A percentile compares a stretch with the other conserved stretches of the same genome.
These are phyloP conservation scores for Maniola jurtina DNA, from an alignment of 1,140 invertebrate species.

Conservation along the genomic window DNA sequence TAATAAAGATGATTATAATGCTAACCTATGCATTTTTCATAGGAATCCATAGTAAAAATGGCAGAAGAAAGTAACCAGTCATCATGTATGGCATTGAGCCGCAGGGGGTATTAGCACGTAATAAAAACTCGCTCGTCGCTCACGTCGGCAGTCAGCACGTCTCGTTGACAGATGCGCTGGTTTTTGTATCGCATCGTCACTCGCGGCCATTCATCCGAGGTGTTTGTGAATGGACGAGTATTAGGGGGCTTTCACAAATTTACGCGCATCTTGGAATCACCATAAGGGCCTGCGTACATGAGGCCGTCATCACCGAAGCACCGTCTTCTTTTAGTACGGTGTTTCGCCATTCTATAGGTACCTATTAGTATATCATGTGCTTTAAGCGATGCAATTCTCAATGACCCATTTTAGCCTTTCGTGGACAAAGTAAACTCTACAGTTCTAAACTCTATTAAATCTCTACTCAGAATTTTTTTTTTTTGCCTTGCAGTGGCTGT, in stretches of 20 bases:
- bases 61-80: background rate
- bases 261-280: background rate
- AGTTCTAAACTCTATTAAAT: too few relatives aligned
- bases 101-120: background rate
- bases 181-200: constrained; percentile 10
- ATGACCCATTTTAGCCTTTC: too few relatives aligned
- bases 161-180: constrained; percentile 13
- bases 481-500: too few relatives aligned
- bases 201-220: constrained; percentile 1
- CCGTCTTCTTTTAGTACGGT: too few relatives aligned
- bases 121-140: constrained; percentile 10
- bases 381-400: too few relatives aligned
- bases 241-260: background rate
- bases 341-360: too few relatives aligned
- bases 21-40: background rate
- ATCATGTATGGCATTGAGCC: background rate
- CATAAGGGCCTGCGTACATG: too few relatives aligned
- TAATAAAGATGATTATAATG: too few relatives aligned
- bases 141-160: constrained; percentile 3
- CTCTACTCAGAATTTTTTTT: too few relatives aligned
- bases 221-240: constrained; percentile 5
- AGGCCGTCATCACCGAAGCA: too few relatives aligned
- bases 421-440: too few relatives aligned
- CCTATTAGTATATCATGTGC: too few relatives aligned
- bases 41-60: background rate